phyloP scores from a whole-genome alignment of 2,113 vertebrate genomes.

The Promerops cafer region DNA sequence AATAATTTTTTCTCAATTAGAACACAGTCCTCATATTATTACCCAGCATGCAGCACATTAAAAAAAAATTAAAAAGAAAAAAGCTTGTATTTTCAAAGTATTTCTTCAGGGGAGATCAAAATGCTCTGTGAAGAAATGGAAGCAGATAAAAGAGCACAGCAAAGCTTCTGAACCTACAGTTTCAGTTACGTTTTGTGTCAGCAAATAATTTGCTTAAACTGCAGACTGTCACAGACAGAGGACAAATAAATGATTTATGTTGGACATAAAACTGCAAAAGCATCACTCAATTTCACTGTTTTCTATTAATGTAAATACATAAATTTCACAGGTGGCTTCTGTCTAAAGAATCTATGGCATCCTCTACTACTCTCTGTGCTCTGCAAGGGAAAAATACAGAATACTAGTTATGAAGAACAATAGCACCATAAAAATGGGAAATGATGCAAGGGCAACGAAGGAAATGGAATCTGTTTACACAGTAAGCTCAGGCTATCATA shows the following conservation, averaged over 20 bases:
- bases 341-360: background rate
- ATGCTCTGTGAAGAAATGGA: background rate
- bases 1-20: background rate
- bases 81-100: background rate
- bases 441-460: background rate
- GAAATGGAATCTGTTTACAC: background rate
- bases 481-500: background rate
- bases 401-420: background rate
- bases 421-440: background rate
- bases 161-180: conserved; percentile 2
- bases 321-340: background rate
- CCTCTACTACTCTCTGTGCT: background rate
- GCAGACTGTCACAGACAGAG: conserved; percentile 13
- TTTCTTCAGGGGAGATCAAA: conserved; percentile 22
- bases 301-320: conserved; percentile 16
- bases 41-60: background rate
- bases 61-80: background rate
- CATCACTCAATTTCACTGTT: background rate
- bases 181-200: background rate
- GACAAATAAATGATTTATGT: conserved; percentile 18
- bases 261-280: background rate
- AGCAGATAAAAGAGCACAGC: conserved; percentile 8
- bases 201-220: conserved; percentile 51
- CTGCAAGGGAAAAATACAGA: background rate
- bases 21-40: background rate